A percentile compares a stretch with the other conserved stretches of the same genome.
phyloP scores from a whole-genome alignment of 2,888 invertebrate genomes.

The Lithophane ornitopus region DNA sequence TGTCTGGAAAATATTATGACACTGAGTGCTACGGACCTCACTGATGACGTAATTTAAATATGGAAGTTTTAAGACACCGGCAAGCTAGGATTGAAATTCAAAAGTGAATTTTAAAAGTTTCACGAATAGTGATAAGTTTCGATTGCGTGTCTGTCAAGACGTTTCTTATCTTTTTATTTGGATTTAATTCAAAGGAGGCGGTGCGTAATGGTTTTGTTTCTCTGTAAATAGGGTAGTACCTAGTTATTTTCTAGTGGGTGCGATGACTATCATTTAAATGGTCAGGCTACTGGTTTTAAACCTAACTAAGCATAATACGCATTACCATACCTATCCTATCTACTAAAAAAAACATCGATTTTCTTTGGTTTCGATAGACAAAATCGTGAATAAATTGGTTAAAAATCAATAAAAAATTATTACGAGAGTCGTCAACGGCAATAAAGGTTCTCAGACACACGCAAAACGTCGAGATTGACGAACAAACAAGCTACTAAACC shows the following conservation, averaged over 20 bases:
- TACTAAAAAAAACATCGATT: background rate
- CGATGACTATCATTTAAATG: background rate
- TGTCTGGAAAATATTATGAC: slow-evolving; percentile 11
- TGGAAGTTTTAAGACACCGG: slow-evolving; percentile 37
- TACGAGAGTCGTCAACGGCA: background rate
- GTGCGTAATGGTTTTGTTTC: slow-evolving; percentile 16
- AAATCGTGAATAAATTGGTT: slow-evolving; percentile 15
- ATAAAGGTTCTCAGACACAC: slow-evolving; percentile 11
- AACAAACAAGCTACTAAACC: slow-evolving; percentile 13
- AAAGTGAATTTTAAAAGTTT: slow-evolving; percentile 32
- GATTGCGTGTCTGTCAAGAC: slow-evolving; percentile 19
- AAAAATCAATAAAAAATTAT: slow-evolving; percentile 37
- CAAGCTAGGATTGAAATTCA: background rate
- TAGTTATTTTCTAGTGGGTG: background rate
- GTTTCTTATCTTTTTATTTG: slow-evolving; percentile 29
- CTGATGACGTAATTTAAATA: slow-evolving; percentile 45
- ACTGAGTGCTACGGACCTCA: slow-evolving; percentile 8
- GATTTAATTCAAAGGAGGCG: slow-evolving; percentile 9
- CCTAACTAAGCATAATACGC: background rate
- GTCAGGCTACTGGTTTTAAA: background rate
- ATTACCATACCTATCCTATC: background rate
- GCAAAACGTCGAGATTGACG: slow-evolving; percentile 17
- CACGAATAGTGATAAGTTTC: slow-evolving; percentile 22
- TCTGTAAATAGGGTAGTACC: background rate
- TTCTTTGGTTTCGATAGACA: background rate